phyloP scores from a whole-genome alignment of 2,113 vertebrate species.

The Ammodramus savannarum region DNA sequence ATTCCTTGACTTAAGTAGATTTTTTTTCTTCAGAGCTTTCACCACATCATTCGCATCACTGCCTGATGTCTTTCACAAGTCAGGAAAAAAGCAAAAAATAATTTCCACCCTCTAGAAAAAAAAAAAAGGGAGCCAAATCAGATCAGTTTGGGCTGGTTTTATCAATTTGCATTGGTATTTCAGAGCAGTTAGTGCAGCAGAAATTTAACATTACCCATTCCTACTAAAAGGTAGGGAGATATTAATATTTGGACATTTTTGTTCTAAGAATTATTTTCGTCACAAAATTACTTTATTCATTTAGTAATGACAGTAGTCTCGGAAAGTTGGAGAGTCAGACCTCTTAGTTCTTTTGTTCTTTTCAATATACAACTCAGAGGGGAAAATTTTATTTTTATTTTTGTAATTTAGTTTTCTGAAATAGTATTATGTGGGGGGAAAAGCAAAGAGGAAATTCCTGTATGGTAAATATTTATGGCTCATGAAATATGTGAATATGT shows the following conservation, averaged over 20 bases:
- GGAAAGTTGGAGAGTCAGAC: background rate
- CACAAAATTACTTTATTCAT: background rate
- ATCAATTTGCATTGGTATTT: background rate
- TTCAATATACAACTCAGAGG: background rate
- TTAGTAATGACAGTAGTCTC: background rate
- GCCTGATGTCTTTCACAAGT: conserved; percentile 49
- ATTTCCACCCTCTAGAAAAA: background rate
- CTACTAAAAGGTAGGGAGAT: background rate
- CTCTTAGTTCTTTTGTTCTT: background rate
- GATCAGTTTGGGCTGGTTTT: background rate
- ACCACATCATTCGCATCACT: conserved; percentile 56
- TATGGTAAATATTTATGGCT: background rate
- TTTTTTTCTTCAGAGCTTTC: conserved; percentile 53
- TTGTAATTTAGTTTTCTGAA: background rate
- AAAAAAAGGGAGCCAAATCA: background rate
- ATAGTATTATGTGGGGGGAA: background rate
- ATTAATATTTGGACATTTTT: background rate
- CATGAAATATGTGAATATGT: background rate
- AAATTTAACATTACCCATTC: background rate
- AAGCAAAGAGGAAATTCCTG: background rate
- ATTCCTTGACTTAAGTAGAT: conserved; percentile 19
- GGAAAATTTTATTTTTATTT: background rate
- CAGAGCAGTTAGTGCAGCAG: background rate
- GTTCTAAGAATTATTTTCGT: background rate
- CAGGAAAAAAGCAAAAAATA: background rate